Percentiles rank a stretch among this genome's conserved stretches.
These are phyloP conservation scores for Acinonyx jubatus DNA, from an alignment of 2,113 vertebrate species.

Conservation along the genomic window DNA sequence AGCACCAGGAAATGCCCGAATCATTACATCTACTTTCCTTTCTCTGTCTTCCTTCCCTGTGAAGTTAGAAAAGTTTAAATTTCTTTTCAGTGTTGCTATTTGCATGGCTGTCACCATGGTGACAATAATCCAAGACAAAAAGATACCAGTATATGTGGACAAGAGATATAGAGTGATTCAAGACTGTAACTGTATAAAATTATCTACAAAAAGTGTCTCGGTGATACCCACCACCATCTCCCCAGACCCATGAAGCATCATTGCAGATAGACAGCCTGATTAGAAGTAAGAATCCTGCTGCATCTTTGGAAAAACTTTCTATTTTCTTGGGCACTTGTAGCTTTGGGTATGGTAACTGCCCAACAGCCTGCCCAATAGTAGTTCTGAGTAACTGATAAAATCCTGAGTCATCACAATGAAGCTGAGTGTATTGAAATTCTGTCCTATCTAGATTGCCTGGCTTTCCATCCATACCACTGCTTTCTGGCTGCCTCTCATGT, in stretches of 20 bases:
- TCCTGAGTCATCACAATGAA: not conserved
- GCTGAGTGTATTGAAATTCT: not conserved
- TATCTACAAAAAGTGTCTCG: not conserved
- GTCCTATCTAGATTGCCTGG: not conserved
- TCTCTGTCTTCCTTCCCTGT: not conserved
- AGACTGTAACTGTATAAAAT: not conserved
- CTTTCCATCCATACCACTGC: not conserved
- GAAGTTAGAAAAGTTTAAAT: not conserved
- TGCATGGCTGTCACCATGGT: not conserved
- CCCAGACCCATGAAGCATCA: not conserved
- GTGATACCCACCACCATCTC: accelerated
- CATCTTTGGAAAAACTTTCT: not conserved
- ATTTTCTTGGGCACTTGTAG: not conserved
- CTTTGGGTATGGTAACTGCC: not conserved
- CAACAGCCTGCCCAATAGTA: not conserved
- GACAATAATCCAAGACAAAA: conserved; percentile 31
- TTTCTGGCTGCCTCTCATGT: not conserved
- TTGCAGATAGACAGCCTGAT: not conserved
- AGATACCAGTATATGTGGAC: not conserved
- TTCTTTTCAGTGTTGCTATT: not conserved
- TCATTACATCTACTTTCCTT: not conserved
- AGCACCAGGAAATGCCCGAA: not conserved
- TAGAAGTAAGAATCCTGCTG: not conserved
- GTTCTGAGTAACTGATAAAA: not conserved
- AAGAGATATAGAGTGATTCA: not conserved